These are phyloP conservation scores for Zaprionus capensis DNA, from an alignment of 1,140 invertebrate genomes.

Conservation along the genomic window DNA sequence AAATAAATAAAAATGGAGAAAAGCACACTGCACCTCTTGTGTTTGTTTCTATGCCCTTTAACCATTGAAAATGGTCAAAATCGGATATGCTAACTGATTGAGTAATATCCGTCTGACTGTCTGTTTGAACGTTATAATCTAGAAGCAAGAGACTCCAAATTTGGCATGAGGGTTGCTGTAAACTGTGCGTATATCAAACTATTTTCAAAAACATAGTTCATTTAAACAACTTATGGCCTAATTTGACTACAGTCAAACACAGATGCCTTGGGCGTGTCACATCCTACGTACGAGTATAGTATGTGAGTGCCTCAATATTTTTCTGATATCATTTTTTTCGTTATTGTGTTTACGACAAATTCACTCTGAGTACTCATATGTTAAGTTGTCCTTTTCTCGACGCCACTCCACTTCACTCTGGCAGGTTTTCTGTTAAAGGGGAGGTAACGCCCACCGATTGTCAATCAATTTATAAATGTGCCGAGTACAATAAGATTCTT, in stretches of 20 bases:
- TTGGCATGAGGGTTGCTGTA: too few species aligned
- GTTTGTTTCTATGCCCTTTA: too few species aligned
- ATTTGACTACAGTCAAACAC: neutral
- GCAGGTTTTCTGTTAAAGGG: neutral
- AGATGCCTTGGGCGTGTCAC: neutral
- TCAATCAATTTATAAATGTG: constrained; percentile 46
- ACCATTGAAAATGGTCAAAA: too few species aligned
- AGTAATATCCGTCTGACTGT: too few species aligned
- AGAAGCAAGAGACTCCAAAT: too few species aligned
- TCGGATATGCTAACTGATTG: too few species aligned
- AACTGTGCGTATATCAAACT: too few species aligned
- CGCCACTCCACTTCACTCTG: neutral
- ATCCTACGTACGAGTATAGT: neutral
- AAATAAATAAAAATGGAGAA: too few species aligned
- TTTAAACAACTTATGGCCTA: too few species aligned
- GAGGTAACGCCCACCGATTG: constrained; percentile 9
- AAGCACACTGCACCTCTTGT: too few species aligned
- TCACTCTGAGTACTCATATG: neutral
- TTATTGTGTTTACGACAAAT: neutral
- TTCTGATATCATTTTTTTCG: neutral
- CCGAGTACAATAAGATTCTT: constrained; percentile 37
- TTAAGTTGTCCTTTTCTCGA: neutral
- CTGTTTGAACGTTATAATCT: too few species aligned
- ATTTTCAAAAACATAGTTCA: too few species aligned
- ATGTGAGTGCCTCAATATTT: neutral